These are phyloP conservation scores for Artemia sinica DNA, from an alignment of 2,888 invertebrate species.

Conservation along the genomic window DNA sequence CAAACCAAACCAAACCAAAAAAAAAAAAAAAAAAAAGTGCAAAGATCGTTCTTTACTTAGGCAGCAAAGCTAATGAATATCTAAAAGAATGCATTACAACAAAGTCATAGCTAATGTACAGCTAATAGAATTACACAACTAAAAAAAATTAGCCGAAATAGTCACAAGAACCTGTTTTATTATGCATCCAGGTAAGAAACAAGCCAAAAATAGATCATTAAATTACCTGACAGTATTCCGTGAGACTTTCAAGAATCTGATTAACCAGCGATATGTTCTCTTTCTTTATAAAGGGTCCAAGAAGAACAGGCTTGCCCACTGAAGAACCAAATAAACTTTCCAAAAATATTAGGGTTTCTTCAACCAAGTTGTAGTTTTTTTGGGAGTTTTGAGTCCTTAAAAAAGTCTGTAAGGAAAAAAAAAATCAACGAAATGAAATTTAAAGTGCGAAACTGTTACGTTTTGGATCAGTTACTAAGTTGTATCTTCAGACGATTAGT, in stretches of 20 bases:
- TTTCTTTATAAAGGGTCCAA: conserved; percentile 94
- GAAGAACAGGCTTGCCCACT: conserved; percentile 89
- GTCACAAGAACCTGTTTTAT: no score
- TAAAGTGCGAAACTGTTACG: conserved; percentile 18
- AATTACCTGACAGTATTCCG: conserved; percentile 77
- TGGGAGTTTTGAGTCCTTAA: conserved; percentile 89
- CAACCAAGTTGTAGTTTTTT: conserved; percentile 87
- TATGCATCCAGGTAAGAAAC: conserved; percentile 8
- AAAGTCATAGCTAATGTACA: no score
- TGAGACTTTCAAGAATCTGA: conserved; percentile 90
- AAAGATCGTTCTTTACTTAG: no score
- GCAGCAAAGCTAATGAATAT: no score
- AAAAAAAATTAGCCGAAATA: no score
- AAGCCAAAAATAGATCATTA: not conserved
- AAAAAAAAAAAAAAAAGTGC: no score
- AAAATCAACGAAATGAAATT: conserved; percentile 17
- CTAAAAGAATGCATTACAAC: no score
- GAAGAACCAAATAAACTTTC: conserved; percentile 99
- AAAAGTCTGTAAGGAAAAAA: conserved; percentile 51
- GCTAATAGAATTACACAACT: no score
- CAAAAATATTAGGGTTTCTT: conserved; percentile 91
- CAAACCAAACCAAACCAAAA: no score
- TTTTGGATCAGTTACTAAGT: not conserved
- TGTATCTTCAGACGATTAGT: no score
- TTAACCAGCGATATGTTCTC: conserved; percentile 90